Conservation (phyloP, 2,888 invertebrate species). For the Seira musarum region DNA sequence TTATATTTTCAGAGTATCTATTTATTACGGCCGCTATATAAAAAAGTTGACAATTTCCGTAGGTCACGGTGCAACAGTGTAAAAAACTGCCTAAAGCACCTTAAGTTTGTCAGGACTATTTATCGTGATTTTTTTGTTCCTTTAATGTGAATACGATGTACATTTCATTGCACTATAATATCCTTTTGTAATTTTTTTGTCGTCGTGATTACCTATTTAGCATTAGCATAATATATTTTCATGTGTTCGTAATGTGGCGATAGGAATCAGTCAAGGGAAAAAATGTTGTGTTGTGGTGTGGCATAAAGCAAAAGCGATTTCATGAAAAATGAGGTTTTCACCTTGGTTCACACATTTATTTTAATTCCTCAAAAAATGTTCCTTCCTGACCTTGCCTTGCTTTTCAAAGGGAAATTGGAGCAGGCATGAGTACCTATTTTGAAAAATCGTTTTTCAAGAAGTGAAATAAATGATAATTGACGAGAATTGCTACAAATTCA, state of each 20-base stretch:
- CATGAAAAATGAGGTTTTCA: conserved; percentile 9
- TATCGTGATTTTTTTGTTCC: background rate
- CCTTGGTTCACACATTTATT: conserved; percentile 43
- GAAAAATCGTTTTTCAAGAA: conserved; percentile 3
- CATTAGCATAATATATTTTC: background rate
- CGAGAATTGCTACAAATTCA: conserved; percentile 23
- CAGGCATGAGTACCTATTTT: conserved; percentile 11
- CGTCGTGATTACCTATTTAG: conserved; percentile 9
- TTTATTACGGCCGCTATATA: too few species aligned
- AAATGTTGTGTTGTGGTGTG: too few species aligned
- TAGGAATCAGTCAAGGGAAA: background rate
- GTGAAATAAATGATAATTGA: conserved; percentile 30
- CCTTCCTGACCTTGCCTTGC: conserved; percentile 28
- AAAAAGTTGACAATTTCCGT: conserved; percentile 35
- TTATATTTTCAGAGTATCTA: too few species aligned
- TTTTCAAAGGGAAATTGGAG: conserved; percentile 29
- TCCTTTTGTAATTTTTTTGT: conserved; percentile 21
- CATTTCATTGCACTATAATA: conserved; percentile 12
- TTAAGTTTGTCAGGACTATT: background rate
- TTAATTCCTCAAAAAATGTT: conserved; percentile 23
- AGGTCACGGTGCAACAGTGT: conserved; percentile 36
- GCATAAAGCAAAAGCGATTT: background rate
- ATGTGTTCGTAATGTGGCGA: background rate
- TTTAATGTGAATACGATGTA: too few species aligned
- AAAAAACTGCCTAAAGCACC: too few species aligned